phyloP scores from a whole-genome alignment of 2,797 vertebrate genomes.

The Pangasius macronema region DNA sequence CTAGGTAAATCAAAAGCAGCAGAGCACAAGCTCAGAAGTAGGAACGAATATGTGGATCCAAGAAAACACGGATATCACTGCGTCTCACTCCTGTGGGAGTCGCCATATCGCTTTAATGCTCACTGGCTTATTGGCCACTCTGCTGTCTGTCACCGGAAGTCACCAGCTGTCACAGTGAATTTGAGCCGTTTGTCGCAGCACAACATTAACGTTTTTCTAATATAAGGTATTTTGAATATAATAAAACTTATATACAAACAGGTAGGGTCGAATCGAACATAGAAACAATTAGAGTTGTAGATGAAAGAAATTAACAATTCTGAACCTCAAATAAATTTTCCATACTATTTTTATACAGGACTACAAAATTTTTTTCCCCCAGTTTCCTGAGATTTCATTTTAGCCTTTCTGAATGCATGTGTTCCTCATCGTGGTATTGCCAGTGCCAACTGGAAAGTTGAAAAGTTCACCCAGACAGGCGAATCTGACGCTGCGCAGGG shows the following conservation, averaged over 20 bases:
- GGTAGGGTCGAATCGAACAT: too few relatives aligned
- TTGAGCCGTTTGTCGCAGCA: neutral
- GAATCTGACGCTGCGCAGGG: constrained; percentile 4
- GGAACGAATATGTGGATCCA: too few relatives aligned
- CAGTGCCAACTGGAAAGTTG: constrained; percentile 42
- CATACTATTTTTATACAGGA: neutral
- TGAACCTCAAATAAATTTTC: neutral
- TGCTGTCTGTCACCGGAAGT: neutral
- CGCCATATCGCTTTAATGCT: too few relatives aligned
- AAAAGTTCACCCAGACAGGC: constrained; percentile 41
- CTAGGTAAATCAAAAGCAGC: too few relatives aligned
- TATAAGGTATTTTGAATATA: neutral
- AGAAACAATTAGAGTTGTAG: too few relatives aligned
- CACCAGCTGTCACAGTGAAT: neutral
- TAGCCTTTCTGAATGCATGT: constrained; percentile 6
- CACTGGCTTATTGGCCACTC: too few relatives aligned
- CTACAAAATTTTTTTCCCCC: neutral
- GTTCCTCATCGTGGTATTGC: constrained; percentile 31
- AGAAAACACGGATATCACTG: too few relatives aligned
- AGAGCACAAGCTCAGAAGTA: too few relatives aligned
- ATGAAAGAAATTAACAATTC: too few relatives aligned
- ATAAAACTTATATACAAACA: too few relatives aligned
- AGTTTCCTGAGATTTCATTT: neutral
- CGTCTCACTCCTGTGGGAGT: too few relatives aligned
- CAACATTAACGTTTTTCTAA: neutral